Evolutionary conservation across 2,888 invertebrate genomes (phyloP).

Genomic region (Drosophila meridiana): DNA sequence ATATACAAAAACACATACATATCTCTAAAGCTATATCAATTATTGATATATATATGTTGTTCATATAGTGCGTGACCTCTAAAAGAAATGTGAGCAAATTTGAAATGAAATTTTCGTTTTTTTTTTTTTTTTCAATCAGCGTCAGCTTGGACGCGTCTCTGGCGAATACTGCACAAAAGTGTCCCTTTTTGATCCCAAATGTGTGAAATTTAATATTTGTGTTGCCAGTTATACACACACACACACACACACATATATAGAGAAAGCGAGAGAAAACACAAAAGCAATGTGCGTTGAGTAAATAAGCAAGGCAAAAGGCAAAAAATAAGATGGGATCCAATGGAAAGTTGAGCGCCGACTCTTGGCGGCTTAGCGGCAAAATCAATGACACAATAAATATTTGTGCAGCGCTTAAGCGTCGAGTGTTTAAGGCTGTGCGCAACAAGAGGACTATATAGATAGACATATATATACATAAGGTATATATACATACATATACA

Average conservation of each 20-base stretch:
- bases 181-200: constrained; percentile 37
- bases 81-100: constrained; percentile 14
- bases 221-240: constrained; percentile 46
- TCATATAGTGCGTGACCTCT: background rate
- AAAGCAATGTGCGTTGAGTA: constrained; percentile 47
- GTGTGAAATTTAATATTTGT: constrained; percentile 76
- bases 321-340: constrained; percentile 26
- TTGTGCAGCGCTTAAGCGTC: constrained; percentile 74
- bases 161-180: constrained; percentile 32
- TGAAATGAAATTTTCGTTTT: constrained; percentile 41
- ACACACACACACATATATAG: constrained; percentile 11
- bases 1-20: background rate
- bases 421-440: constrained; percentile 69
- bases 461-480: constrained; percentile 28
- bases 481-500: constrained; percentile 10
- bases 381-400: constrained; percentile 82
- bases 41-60: background rate
- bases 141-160: constrained; percentile 44
- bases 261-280: constrained; percentile 8
- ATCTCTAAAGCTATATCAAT: background rate
- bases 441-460: constrained; percentile 54
- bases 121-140: constrained; percentile 44
- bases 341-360: constrained; percentile 59
- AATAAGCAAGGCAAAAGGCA: constrained; percentile 45
- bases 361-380: constrained; percentile 76